Base-by-base conservation (phyloP, 2,888 invertebrate genomes). In the Exocentrus adspersus region DNA sequence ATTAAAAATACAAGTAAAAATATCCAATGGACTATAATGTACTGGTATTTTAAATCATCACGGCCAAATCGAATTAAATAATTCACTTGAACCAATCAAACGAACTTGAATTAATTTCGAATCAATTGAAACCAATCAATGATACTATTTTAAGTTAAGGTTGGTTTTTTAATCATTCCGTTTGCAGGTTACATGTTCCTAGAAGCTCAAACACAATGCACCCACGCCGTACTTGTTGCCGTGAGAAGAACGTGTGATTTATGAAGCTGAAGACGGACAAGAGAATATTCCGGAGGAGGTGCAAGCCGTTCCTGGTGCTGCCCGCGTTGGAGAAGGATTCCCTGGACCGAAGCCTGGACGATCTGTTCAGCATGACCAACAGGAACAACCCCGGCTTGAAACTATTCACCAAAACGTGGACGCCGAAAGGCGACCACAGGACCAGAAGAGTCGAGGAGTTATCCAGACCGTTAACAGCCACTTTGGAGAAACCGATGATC, bases 381-480 rank as follows among this genome's bases (percentile, higher is more conserved):
- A 78, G 77, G 60, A 78, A 77, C 45, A 68, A n/a, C n/a, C n/a
- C 77, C 0, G 76, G 79, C 46, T 62, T 82, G 43, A 80, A 78
- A 64, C 69, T 82, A 2, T 81, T 81, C 65, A 79, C 80, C 6
- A 81, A 80, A 73, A 79, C 80, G 2, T 81, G 80, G 78, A 77
- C 78, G 1, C 67, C 75, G 2, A 77, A 75, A 62, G 32, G 64
- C 6, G 70, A 72, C 17, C 62, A 63, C 19, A 75, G 75, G 64
- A 17, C 65, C 63, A 68, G 71, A 64, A 64, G 64, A 19, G 60
- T 72, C 2, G 70, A 73, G 32, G 72, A 77, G 17, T 69, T 71
- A 2, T 65, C 67, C n/a, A 75, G 87, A 9, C 87, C 88, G 0
- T 78, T 84, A 51, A 88, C 88, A 0, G 87, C 87, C 1, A 87